Evolutionary conservation across 2,797 vertebrate species (phyloP).

Genomic region (Psittacula echo): DNA sequence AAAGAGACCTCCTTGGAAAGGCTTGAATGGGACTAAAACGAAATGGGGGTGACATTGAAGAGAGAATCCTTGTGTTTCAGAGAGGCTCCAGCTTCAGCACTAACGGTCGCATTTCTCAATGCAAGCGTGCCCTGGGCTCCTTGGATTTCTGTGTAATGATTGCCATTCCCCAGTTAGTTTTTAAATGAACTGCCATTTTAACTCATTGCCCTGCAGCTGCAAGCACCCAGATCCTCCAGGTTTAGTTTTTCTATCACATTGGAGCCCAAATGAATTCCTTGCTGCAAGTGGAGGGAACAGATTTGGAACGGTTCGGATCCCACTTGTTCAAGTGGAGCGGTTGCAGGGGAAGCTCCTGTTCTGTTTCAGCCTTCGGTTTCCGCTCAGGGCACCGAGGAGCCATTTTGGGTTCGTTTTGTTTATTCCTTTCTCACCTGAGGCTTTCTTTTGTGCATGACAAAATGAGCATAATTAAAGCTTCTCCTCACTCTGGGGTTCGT

Average conservation of each 20-base stretch:
- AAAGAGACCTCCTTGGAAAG: neutral
- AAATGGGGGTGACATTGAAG: neutral
- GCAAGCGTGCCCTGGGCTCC: neutral
- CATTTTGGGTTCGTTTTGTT: slow-evolving; percentile 62
- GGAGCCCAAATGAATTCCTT: neutral
- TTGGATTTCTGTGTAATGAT: neutral
- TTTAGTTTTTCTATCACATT: neutral
- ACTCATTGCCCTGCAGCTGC: rapidly evolving
- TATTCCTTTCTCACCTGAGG: neutral
- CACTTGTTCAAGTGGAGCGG: neutral
- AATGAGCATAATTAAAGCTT: neutral
- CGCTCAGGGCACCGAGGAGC: neutral
- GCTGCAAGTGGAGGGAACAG: neutral
- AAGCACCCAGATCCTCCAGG: rapidly evolving
- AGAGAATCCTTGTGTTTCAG: neutral
- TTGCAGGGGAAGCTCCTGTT: neutral
- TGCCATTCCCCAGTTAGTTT: neutral
- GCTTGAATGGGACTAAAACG: neutral
- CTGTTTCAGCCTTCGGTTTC: neutral
- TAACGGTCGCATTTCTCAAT: rapidly evolving
- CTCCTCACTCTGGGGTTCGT: neutral
- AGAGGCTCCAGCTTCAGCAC: neutral
- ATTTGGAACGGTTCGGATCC: neutral
- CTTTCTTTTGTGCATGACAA: neutral
- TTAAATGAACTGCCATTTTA: neutral